Evolutionary conservation across 92 coral and sea anemone species (phyloP).

Genomic region (Montipora capitata): DNA sequence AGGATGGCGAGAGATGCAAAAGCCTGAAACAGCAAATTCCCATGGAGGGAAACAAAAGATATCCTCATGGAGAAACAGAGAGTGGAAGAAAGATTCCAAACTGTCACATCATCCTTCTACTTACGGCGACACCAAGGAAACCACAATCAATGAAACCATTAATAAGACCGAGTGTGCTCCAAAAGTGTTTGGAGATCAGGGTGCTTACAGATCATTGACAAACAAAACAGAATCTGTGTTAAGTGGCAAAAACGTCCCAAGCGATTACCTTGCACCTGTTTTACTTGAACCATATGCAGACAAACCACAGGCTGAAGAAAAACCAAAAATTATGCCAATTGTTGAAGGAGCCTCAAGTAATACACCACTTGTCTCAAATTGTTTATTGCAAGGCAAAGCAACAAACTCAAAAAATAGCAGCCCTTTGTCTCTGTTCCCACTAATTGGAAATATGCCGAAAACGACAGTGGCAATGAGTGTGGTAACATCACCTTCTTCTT

Average conservation of each 20-base stretch:
- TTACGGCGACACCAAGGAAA: not conserved
- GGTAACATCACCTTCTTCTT: constrained; percentile 11
- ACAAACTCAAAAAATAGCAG: constrained; percentile 3
- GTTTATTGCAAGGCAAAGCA: not conserved
- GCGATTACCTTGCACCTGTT: too few relatives aligned
- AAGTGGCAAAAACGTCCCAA: not conserved
- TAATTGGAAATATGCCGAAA: constrained; percentile 8
- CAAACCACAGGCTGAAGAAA: not conserved
- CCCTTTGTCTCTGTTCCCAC: constrained; percentile 19
- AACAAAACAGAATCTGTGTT: constrained; percentile 7
- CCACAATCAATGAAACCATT: not conserved
- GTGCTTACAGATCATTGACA: not conserved
- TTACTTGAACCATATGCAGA: not conserved
- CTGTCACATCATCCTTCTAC: not conserved
- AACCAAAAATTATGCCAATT: not conserved
- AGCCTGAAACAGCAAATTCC: constrained; percentile 19
- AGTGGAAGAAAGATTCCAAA: not conserved
- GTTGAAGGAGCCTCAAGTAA: not conserved
- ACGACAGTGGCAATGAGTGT: not conserved
- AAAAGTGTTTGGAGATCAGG: not conserved
- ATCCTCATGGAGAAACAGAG: constrained; percentile 1
- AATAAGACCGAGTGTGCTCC: not conserved
- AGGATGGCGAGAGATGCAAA: constrained; percentile 26
- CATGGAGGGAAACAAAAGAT: constrained; percentile 2
- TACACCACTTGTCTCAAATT: not conserved